Base-by-base conservation (phyloP, 2,888 invertebrate species). In the Hanleya hanleyi region DNA sequence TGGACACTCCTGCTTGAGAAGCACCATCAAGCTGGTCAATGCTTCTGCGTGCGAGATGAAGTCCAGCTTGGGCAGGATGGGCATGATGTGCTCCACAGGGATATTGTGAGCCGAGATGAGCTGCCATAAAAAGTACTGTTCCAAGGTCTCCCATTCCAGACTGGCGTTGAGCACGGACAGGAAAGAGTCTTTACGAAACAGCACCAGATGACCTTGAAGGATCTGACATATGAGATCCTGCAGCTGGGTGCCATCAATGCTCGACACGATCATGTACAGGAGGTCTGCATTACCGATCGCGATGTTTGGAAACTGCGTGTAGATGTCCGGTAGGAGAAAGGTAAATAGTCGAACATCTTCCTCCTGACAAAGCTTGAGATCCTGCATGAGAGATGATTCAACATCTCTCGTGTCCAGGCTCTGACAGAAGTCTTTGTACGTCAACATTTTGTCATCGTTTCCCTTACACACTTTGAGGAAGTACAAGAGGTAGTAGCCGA, bases 81-180 rank as follows among this genome's bases (percentile, higher is more conserved):
- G 95, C 86, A 96, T 91, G 79, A 98, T 94, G 87, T 95, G 95
- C 87, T 97, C 97, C n/a, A 97, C 93, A 69, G 96, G 95, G 88
- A 98, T 95, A 77, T 97, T 96, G 90, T 98, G 98, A 51, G 97
- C 97, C 80, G 95, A 94, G 66, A 98, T 93, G 73, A 99, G 92
- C 91, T 98, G 98, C 99, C 99, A 99, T 62, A 99, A 93, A 90
- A 97, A 98, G 89, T 96, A 95, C 91, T 99, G 99, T 91, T 99
- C 98, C 84, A 97, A 96, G 1, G 98, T 97, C 91, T 99, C 98
- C 97, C 98, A 99, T 72, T 94, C 93, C 71, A 99, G 92, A 86
- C 97, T 98, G 57, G 95, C 94, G 75, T 95, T 91, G 37, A 92
- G 80, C 41, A 92, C 86, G 68, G 89, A 87, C 3, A 91, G 82